These are phyloP conservation scores for Anhinga anhinga DNA, from an alignment of 2,113 vertebrate species.

Conservation along the genomic window DNA sequence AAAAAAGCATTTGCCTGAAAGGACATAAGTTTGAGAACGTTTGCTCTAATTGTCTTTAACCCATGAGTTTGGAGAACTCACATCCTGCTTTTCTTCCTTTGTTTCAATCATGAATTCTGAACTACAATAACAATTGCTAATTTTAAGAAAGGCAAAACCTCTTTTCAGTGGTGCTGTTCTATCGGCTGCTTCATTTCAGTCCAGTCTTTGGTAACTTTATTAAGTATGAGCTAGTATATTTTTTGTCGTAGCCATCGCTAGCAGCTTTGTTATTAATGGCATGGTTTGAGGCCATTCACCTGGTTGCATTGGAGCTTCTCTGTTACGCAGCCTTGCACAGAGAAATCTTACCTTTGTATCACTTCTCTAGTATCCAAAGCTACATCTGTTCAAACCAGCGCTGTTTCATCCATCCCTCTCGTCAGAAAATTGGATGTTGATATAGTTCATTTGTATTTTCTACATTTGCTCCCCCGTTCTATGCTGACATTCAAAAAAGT, in stretches of 20 bases:
- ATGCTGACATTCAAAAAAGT: too few species aligned
- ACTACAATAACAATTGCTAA: too few species aligned
- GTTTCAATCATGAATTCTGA: background rate
- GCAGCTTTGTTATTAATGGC: background rate
- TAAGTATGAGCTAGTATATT: background rate
- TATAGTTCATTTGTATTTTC: fast-evolving
- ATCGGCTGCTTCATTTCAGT: background rate
- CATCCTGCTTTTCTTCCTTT: background rate
- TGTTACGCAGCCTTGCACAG: fast-evolving
- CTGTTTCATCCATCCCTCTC: background rate
- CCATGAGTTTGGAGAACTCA: background rate
- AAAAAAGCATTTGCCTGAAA: background rate
- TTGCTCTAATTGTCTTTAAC: background rate
- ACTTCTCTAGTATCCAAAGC: background rate
- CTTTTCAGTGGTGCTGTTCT: background rate
- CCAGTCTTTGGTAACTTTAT: background rate
- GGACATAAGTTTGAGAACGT: background rate
- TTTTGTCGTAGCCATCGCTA: too few species aligned
- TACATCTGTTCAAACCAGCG: background rate
- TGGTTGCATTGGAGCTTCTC: background rate
- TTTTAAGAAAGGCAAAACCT: background rate
- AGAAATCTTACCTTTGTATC: background rate
- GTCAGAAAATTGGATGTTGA: fast-evolving
- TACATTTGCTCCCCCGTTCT: background rate
- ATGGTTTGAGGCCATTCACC: background rate